Conservation (phyloP, 2,113 vertebrate genomes). For the Petrocephalus microphthalmus region DNA sequence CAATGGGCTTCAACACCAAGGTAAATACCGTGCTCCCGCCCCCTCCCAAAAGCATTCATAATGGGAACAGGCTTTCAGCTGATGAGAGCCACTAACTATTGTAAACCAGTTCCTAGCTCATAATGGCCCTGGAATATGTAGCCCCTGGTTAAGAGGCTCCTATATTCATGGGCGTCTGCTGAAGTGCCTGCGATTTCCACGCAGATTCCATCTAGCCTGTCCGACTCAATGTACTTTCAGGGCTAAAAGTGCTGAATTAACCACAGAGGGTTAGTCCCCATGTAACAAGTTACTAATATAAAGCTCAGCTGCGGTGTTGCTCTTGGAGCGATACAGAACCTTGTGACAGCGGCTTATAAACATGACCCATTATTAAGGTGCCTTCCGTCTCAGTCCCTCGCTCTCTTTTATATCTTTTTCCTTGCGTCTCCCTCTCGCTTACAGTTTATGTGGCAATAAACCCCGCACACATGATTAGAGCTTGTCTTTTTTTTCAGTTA, state of each 20-base stretch:
- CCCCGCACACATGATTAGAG: not conserved
- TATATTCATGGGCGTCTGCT: not conserved
- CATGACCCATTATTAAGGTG: not conserved
- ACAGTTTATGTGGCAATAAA: slow-evolving; percentile 1
- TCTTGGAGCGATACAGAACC: not conserved
- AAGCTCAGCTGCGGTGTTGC: too few species aligned
- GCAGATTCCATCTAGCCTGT: not conserved
- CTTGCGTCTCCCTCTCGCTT: not conserved
- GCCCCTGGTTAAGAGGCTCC: not conserved
- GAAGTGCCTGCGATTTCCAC: not conserved
- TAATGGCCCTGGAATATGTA: not conserved
- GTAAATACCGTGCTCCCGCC: slow-evolving; percentile 50
- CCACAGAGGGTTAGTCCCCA: not conserved
- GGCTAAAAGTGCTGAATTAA: not conserved
- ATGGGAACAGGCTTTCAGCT: not conserved
- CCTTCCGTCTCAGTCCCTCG: not conserved
- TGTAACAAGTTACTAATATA: slow-evolving; percentile 6
- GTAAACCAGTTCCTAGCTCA: not conserved
- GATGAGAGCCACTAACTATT: not conserved
- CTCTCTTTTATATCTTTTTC: not conserved
- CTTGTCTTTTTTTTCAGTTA: not conserved
- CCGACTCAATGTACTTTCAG: not conserved
- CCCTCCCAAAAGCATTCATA: not conserved
- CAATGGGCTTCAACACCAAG: slow-evolving; percentile 97
- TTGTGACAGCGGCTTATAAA: not conserved